A percentile compares a stretch with the other conserved stretches of the same genome.
phyloP scores from a whole-genome alignment of 2,888 invertebrate species.

The Arenicola marina region DNA sequence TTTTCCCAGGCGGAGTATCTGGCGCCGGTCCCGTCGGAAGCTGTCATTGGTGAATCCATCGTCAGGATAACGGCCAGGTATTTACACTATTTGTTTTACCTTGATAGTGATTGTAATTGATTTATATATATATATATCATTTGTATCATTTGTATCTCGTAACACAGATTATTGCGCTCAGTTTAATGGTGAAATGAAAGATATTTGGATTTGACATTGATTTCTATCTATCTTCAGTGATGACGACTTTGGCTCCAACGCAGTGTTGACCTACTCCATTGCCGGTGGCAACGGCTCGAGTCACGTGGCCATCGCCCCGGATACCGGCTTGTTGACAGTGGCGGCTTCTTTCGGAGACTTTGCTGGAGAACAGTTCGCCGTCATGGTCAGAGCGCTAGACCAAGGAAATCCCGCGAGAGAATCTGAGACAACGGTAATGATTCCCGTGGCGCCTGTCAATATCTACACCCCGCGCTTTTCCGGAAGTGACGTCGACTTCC shows the following conservation, averaged over 20 bases:
- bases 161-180: too few relatives aligned
- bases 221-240: constrained; percentile 42
- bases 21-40: constrained; percentile 46
- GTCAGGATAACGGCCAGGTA: constrained; percentile 67
- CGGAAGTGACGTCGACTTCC: constrained; percentile 71
- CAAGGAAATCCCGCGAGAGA: constrained; percentile 85
- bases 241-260: constrained; percentile 44
- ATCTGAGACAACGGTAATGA: constrained; percentile 72
- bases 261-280: constrained; percentile 13
- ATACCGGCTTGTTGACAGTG: constrained; percentile 75
- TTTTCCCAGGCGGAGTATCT: constrained; percentile 38
- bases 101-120: too few relatives aligned
- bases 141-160: not conserved
- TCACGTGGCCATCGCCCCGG: constrained; percentile 75
- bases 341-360: constrained; percentile 67
- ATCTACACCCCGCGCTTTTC: constrained; percentile 74
- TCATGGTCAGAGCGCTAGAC: constrained; percentile 79
- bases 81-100: too few relatives aligned
- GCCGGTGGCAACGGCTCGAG: constrained; percentile 74
- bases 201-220: not conserved
- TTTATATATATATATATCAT: too few relatives aligned
- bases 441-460: constrained; percentile 76
- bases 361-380: constrained; percentile 66
- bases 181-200: not conserved
- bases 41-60: constrained; percentile 77